Evolutionary conservation across 2,888 invertebrate genomes (phyloP).

Genomic region (Melieria crassipennis): DNA sequence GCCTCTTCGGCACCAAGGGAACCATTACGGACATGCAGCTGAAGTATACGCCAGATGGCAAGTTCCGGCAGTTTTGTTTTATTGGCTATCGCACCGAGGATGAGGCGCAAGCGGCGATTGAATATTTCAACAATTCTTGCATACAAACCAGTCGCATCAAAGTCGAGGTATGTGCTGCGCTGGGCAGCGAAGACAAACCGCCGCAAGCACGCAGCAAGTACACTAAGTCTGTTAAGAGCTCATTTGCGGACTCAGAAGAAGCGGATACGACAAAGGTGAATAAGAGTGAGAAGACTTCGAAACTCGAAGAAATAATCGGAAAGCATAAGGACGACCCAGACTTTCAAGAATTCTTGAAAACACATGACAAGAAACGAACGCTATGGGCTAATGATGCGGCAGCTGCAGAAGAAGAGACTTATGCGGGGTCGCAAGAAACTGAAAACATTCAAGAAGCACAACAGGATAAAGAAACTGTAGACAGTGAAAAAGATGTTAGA

Average conservation of each 20-base stretch:
- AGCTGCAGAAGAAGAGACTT: constrained; percentile 45
- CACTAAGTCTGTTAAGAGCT: constrained; percentile 65
- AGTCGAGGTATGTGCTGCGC: constrained; percentile 77
- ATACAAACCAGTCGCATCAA: constrained; percentile 84
- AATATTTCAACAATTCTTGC: constrained; percentile 85
- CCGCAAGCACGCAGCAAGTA: constrained; percentile 95
- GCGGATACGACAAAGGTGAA: constrained; percentile 51
- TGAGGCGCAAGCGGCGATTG: constrained; percentile 80
- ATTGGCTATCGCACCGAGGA: constrained; percentile 86
- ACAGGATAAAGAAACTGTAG: constrained; percentile 55
- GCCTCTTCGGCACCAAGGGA: constrained; percentile 82
- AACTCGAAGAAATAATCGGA: constrained; percentile 74
- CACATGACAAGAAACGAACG: constrained; percentile 73
- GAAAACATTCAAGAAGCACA: constrained; percentile 40
- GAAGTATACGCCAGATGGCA: constrained; percentile 90
- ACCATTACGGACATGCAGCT: constrained; percentile 92
- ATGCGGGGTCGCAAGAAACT: not conserved
- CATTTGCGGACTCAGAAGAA: constrained; percentile 60
- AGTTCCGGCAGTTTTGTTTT: constrained; percentile 93
- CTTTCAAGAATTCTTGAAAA: constrained; percentile 88
- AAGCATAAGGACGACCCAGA: constrained; percentile 89
- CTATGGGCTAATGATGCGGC: constrained; percentile 70
- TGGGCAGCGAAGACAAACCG: constrained; percentile 81
- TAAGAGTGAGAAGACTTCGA: constrained; percentile 63
- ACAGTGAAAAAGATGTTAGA: constrained; percentile 57